phyloP scores from a whole-genome alignment of 1,140 invertebrate genomes.

The Brachionus angularis region DNA sequence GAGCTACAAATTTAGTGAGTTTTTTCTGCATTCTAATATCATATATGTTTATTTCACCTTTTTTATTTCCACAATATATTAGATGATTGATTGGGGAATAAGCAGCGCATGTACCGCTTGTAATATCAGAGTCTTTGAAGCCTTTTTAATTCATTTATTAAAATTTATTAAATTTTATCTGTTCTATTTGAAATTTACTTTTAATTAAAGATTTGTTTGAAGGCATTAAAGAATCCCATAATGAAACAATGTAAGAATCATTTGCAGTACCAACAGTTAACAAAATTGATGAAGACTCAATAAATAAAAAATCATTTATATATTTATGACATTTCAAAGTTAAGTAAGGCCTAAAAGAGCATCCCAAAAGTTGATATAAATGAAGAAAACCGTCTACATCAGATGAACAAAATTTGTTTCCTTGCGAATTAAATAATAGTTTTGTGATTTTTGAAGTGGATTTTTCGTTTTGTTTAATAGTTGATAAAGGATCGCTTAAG shows the following conservation, averaged over 20 bases:
- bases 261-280: slow-evolving; percentile 94
- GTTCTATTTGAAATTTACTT: slow-evolving; percentile 57
- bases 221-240: slow-evolving; percentile 96
- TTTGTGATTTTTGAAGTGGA: slow-evolving; percentile 92
- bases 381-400: slow-evolving; percentile 66
- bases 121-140: slow-evolving; percentile 86
- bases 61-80: slow-evolving; percentile 38
- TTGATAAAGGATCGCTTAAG: slow-evolving; percentile 79
- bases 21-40: slow-evolving; percentile 82
- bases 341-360: slow-evolving; percentile 29
- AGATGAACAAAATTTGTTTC: slow-evolving; percentile 85
- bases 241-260: slow-evolving; percentile 91
- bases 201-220: slow-evolving; percentile 85
- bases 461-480: slow-evolving; percentile 74
- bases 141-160: slow-evolving; percentile 60
- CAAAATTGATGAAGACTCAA: slow-evolving; percentile 90
- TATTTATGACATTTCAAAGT: slow-evolving; percentile 94
- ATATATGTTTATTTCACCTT: slow-evolving; percentile 60
- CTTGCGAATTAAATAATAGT: too few relatives aligned
- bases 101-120: slow-evolving; percentile 75
- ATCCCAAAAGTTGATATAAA: slow-evolving; percentile 20
- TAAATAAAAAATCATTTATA: slow-evolving; percentile 92
- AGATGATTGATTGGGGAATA: slow-evolving; percentile 73
- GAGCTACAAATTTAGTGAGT: slow-evolving; percentile 81
- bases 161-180: background rate